Base-by-base conservation (phyloP, 2,113 vertebrate genomes). In the Hepsetus odoe region DNA sequence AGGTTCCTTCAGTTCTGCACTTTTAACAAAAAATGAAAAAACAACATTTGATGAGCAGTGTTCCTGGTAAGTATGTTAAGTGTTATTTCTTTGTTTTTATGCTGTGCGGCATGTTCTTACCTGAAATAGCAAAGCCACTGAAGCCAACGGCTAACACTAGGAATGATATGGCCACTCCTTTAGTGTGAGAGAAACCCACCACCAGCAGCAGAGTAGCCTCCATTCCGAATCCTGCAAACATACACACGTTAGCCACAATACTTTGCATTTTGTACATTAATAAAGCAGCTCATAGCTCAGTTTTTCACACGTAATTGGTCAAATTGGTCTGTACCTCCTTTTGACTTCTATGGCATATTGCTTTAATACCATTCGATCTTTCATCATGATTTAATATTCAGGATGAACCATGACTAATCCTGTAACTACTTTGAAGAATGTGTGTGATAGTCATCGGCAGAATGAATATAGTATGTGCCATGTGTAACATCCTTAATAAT, bases 61-160 rank as follows among this genome's bases (percentile, higher is more conserved):
- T 12, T 20, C 35, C 14, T 32, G 58, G 10, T 35, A 22, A 22
- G 7, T 67, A 18, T 73, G 20, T 4, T 61, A 10, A 12, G 30
- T 62, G 16, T 51, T n/a, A 30, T 11, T 28, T 38, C 8, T 49
- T 61, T 3, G 8, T 4, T 10, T 22, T 14, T 72, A 1, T 4
- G 8, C 10, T 53, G 20, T 65, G 56, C 33, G 2, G 28, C 3
- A 3, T 26, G 2, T 80, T 46, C 86, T 87, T 79, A 95, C 96
- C 96, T 84, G 96, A 97, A 87, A 97, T 96, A 18, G 96, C 96
- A 72, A 97, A 97, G 55, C 96, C 96, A 74, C 96, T 97, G 89
- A 97, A 97, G 58, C 96, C 96, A 70, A 97, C 96, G 0, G 96
- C 96, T 0, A 97, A 89, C 62, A 96, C 94, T 51, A 97, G 84